phyloP scores from a whole-genome alignment of 2,888 invertebrate species.

The Conchocele bisecta region DNA sequence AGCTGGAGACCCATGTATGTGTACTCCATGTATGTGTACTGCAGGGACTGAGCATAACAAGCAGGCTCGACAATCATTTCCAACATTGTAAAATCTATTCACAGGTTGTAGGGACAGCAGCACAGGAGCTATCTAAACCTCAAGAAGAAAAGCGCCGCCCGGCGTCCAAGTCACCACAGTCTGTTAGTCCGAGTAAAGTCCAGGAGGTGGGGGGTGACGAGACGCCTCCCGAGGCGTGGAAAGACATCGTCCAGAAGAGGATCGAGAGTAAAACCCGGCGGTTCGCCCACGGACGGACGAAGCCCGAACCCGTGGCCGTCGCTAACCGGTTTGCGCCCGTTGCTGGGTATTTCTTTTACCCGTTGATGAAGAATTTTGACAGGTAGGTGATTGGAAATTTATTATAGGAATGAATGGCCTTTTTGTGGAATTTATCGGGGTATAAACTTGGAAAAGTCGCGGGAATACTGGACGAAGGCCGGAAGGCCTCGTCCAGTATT shows the following conservation, averaged over 20 bases:
- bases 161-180: slow-evolving; percentile 80
- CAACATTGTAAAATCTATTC: too few relatives aligned
- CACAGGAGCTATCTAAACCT: slow-evolving; percentile 77
- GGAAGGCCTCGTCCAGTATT: too few relatives aligned
- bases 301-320: slow-evolving; percentile 80
- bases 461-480: too few relatives aligned
- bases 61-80: too few relatives aligned
- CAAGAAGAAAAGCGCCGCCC: slow-evolving; percentile 14
- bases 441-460: too few relatives aligned
- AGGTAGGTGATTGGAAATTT: slow-evolving; percentile 68
- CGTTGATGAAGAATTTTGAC: slow-evolving; percentile 82
- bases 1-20: too few relatives aligned
- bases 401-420: too few relatives aligned
- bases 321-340: slow-evolving; percentile 89
- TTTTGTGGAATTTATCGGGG: too few relatives aligned
- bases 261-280: slow-evolving; percentile 89
- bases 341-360: slow-evolving; percentile 93
- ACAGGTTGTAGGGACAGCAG: slow-evolving; percentile 76
- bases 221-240: slow-evolving; percentile 74
- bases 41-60: too few relatives aligned
- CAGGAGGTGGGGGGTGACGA: slow-evolving; percentile 80
- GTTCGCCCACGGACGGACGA: slow-evolving; percentile 84
- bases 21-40: too few relatives aligned
- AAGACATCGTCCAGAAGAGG: slow-evolving; percentile 88
- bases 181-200: slow-evolving; percentile 53